Conservation (phyloP, 2,888 invertebrate genomes). For the Cerastis leucographa region DNA sequence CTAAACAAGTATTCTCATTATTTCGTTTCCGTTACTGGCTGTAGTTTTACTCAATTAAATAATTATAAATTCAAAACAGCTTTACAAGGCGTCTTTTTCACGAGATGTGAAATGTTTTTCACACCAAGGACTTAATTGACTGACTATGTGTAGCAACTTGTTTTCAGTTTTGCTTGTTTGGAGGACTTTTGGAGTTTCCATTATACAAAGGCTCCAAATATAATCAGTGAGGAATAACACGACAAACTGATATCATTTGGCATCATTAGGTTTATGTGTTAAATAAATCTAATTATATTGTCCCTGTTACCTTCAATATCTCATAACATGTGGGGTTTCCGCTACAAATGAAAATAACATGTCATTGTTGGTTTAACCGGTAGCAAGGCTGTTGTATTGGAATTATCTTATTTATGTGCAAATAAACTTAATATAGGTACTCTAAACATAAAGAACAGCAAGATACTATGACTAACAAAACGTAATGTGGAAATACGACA, state of each 20-base stretch:
- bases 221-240: background rate
- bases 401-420: slow-evolving; percentile 19
- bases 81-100: slow-evolving; percentile 1
- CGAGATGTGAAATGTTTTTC: slow-evolving; percentile 28
- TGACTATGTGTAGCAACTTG: background rate
- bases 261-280: slow-evolving; percentile 28
- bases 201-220: background rate
- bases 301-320: slow-evolving; percentile 28
- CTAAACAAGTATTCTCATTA: slow-evolving; percentile 60
- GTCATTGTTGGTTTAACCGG: slow-evolving; percentile 38
- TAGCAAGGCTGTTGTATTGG: slow-evolving; percentile 15
- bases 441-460: slow-evolving; percentile 13
- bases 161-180: background rate
- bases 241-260: slow-evolving; percentile 31
- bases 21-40: slow-evolving; percentile 63
- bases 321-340: slow-evolving; percentile 24
- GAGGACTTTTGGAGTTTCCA: slow-evolving; percentile 1
- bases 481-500: slow-evolving; percentile 17
- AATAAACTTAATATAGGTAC: slow-evolving; percentile 30
- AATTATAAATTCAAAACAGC: slow-evolving; percentile 17
- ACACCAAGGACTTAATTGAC: background rate
- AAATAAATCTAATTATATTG: slow-evolving; percentile 53
- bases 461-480: slow-evolving; percentile 16
- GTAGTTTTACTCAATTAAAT: slow-evolving; percentile 50
- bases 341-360: slow-evolving; percentile 16